These are phyloP conservation scores for Caenorhabditis brenneri DNA, from an alignment of 1,140 invertebrate species.

Conservation along the genomic window DNA sequence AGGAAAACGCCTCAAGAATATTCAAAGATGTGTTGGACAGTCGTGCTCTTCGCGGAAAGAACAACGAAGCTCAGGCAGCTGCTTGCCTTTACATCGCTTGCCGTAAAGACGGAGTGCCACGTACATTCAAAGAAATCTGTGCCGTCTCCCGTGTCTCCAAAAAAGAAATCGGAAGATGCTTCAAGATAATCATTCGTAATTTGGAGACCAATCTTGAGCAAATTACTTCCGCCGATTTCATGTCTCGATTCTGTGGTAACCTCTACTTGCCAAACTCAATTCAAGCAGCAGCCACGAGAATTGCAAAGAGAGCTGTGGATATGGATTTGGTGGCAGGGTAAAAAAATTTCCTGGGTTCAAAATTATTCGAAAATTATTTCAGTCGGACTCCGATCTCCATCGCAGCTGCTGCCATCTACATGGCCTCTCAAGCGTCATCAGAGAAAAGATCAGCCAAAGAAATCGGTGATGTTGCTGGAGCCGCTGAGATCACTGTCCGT, in stretches of 20 bases:
- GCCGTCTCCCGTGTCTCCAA: constrained; percentile 97
- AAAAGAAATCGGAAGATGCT: constrained; percentile 97
- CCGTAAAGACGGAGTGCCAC: constrained; percentile 93
- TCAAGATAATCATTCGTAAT: constrained; percentile 89
- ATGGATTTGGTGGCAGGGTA: constrained; percentile 92
- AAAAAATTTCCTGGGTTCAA: too few species aligned
- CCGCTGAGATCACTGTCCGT: constrained; percentile 96
- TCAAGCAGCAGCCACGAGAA: constrained; percentile 85
- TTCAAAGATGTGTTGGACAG: constrained; percentile 98
- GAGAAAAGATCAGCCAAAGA: constrained; percentile 82
- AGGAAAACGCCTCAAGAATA: constrained; percentile 89
- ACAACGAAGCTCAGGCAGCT: constrained; percentile 96
- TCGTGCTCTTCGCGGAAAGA: constrained; percentile 89
- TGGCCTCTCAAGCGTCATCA: constrained; percentile 96
- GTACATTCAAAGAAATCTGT: constrained; percentile 98
- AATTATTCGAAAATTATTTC: constrained; percentile 55
- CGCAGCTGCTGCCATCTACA: constrained; percentile 98
- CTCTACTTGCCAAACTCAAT: constrained; percentile 84
- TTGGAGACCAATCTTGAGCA: constrained; percentile 91
- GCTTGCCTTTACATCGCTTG: constrained; percentile 99
- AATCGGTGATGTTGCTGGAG: constrained; percentile 97
- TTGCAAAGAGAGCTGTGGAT: constrained; percentile 93
- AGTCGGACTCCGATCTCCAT: constrained; percentile 96
- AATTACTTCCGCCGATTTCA: constrained; percentile 97
- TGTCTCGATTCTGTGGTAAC: constrained; percentile 78